phyloP scores from a whole-genome alignment of 2,888 invertebrate genomes.

The Eristalis intricaria region DNA sequence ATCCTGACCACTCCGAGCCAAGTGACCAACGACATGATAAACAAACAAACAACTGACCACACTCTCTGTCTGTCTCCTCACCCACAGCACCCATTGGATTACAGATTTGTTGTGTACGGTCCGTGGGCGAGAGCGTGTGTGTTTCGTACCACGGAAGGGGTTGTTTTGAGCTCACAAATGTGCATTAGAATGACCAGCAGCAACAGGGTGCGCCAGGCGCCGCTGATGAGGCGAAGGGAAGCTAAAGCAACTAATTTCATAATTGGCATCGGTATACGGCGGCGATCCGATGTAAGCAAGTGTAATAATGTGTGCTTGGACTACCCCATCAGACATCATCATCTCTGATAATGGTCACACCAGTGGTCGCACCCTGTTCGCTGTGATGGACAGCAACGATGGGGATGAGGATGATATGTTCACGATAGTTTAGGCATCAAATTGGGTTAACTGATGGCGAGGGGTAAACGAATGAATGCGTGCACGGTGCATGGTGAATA shows the following conservation, averaged over 20 bases:
- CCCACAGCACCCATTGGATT: not conserved
- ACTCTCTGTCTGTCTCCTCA: not conserved
- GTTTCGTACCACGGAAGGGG: not conserved
- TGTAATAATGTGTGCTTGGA: slow-evolving; percentile 40
- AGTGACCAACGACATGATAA: not conserved
- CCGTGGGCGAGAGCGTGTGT: not conserved
- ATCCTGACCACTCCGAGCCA: slow-evolving; percentile 3
- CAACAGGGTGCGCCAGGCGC: not conserved
- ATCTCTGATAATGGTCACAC: slow-evolving; percentile 45
- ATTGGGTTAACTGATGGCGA: slow-evolving; percentile 28
- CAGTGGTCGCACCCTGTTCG: not conserved
- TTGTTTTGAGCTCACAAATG: not conserved
- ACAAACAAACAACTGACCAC: not conserved
- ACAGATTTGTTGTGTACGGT: not conserved
- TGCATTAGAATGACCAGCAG: not conserved
- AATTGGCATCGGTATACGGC: slow-evolving; percentile 55
- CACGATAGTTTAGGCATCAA: slow-evolving; percentile 34
- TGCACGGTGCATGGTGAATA: not conserved
- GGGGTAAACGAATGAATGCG: not conserved
- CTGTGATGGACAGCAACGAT: not conserved
- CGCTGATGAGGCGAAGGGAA: not conserved
- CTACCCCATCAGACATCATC: slow-evolving; percentile 50
- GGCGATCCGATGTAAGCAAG: slow-evolving; percentile 35
- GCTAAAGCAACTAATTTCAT: slow-evolving; percentile 49
- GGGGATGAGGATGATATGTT: slow-evolving; percentile 15